Evolutionary conservation across 2,113 vertebrate species (phyloP), one percentile per base, ranked within the genome.

Genomic region (Crocuta crocuta): DNA sequence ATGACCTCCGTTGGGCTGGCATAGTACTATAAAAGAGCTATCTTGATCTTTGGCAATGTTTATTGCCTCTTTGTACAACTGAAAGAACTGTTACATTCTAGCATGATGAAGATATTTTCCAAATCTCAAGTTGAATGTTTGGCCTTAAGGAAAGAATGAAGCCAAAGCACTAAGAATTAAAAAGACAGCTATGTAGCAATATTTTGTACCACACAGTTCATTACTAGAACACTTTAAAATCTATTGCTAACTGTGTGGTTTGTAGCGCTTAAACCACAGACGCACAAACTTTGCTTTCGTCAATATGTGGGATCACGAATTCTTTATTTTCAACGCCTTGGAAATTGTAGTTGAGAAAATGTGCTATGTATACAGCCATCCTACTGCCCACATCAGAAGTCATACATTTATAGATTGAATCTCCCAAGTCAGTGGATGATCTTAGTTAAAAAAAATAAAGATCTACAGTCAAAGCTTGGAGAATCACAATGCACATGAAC

Each of bases 71-170:
- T 66, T 90, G 35, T 81, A 33, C 17, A 96, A 94, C 5, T 95
- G 80, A 97, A 94, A 94, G 83, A 98, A 98, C 89, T 45, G 48
- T 73, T 93, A 33, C 17, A 83, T 73, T 17, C 70, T 65, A 88
- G 39, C 28, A 65, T 78, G 90, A 97, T 90, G 35, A 93, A 78
- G 68, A 97, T 76, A 76, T 48, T 92, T 95, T 98, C 53, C 92
- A 97, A 98, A 83, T 58, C 86, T 97, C 91, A 83, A 94, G 87
- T 74, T 93, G 96, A 98, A 97, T 76, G 17, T 2, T 19, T 94
- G 96, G 63, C 84, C 80, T 89, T 74, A 96, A 96, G 91, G 73
- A 96, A 95, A 95, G 73, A 97, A 93, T 65, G 50, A 97, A 95
- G 58, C 17, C 93, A 87, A 96, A 84, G 93, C 43, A 78, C 80